Evolutionary conservation across 1,140 invertebrate genomes (phyloP).

Genomic region (Zaprionus camerounensis): DNA sequence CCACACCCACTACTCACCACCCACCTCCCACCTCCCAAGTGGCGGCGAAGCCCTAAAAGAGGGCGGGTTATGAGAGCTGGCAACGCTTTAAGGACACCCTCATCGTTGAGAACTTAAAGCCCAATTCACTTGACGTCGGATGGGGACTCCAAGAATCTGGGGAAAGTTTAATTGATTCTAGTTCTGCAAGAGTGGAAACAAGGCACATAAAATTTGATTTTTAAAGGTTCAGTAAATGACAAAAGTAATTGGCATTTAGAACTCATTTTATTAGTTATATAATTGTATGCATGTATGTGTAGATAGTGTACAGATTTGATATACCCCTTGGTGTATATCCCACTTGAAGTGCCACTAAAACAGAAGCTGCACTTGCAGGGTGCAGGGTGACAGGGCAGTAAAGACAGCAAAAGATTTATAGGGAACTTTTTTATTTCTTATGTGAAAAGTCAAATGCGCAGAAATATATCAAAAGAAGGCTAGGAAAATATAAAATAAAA

Average conservation of each 20-base stretch:
- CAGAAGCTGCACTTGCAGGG: slow-evolving; percentile 13
- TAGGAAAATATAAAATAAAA: not conserved
- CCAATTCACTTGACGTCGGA: not conserved
- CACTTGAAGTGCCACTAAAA: slow-evolving; percentile 30
- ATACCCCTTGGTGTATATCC: not conserved
- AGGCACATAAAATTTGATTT: not conserved
- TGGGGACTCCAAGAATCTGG: not conserved
- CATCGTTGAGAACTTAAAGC: slow-evolving; percentile 30
- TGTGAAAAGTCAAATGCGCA: not conserved
- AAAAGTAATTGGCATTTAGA: not conserved
- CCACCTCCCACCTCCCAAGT: slow-evolving; percentile 2
- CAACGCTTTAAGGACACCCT: slow-evolving; percentile 10
- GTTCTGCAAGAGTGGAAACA: not conserved
- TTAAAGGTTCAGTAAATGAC: not conserved
- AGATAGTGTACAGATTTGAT: not conserved
- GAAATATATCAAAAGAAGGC: not conserved
- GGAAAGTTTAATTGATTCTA: slow-evolving; percentile 11
- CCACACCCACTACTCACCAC: not conserved
- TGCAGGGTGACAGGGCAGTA: slow-evolving; percentile 11
- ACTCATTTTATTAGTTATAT: not conserved
- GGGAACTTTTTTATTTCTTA: not conserved
- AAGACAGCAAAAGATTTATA: slow-evolving; percentile 7
- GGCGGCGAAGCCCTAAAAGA: slow-evolving; percentile 18
- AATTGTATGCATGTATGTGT: not conserved
- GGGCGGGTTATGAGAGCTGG: not conserved